Evolutionary conservation across 2,888 invertebrate species (phyloP).

Genomic region (Philonicus albiceps): DNA sequence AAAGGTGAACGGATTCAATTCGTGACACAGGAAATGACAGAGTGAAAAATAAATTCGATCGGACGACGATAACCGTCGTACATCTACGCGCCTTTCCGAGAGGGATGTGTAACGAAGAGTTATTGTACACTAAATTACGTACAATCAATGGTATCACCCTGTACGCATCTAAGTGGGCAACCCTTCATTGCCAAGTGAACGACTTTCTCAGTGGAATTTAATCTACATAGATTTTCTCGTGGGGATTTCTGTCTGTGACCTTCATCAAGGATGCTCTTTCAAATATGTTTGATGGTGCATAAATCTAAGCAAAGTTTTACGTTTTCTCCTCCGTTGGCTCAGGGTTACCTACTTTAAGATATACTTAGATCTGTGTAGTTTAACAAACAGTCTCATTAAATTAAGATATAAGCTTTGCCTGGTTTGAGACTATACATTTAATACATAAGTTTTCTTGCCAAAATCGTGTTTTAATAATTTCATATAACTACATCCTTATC

Average conservation of each 20-base stretch:
- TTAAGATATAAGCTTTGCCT: background rate
- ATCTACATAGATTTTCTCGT: background rate
- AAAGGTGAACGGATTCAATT: background rate
- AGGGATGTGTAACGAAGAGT: background rate
- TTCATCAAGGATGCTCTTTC: background rate
- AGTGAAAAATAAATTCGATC: background rate
- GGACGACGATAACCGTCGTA: background rate
- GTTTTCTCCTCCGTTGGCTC: background rate
- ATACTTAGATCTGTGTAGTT: background rate
- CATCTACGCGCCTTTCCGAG: background rate
- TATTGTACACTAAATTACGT: background rate
- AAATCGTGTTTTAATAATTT: too few species aligned
- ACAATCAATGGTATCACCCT: background rate
- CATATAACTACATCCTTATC: too few species aligned
- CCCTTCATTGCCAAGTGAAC: background rate
- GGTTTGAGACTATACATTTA: background rate
- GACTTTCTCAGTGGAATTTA: background rate
- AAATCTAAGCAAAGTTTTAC: background rate
- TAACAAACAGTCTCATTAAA: background rate
- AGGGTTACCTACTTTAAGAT: background rate
- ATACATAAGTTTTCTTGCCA: too few species aligned
- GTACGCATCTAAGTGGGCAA: background rate
- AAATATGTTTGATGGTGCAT: background rate
- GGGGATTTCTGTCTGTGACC: background rate
- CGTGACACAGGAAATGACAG: background rate